Conservation (phyloP, 1,140 invertebrate genomes). For the Nixonia krombeini region DNA sequence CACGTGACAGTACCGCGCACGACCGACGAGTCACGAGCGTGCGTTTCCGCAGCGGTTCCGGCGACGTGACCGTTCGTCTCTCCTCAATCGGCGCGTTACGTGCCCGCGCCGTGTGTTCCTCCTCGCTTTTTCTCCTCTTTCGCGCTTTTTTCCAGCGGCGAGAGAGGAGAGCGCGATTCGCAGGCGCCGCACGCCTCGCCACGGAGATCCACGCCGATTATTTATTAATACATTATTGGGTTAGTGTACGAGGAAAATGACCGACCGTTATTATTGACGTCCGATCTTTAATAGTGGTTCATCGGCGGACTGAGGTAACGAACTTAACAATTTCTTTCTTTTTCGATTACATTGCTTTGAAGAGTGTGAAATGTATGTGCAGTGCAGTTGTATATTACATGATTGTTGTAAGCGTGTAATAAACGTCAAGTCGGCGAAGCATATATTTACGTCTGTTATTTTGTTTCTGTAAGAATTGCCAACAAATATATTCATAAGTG, state of each 20-base stretch:
- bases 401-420: too few species aligned
- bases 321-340: too few species aligned
- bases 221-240: conserved; percentile 59
- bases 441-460: too few species aligned
- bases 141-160: conserved; percentile 29
- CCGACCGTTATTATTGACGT: conserved; percentile 14
- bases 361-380: too few species aligned
- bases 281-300: too few species aligned
- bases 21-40: conserved; percentile 57
- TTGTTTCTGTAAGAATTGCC: too few species aligned
- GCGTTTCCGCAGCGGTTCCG: conserved; percentile 62
- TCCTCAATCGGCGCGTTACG: conserved; percentile 27
- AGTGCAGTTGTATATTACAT: too few species aligned
- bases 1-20: conserved; percentile 52
- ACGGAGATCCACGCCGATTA: conserved; percentile 47
- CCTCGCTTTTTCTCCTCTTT: conserved; percentile 10
- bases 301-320: too few species aligned
- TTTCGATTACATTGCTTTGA: too few species aligned
- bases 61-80: conserved; percentile 56
- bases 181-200: conserved; percentile 48
- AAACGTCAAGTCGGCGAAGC: too few species aligned
- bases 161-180: conserved; percentile 19
- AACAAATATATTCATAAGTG: too few species aligned
- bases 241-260: conserved; percentile 43
- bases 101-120: conserved; percentile 25